Evolutionary conservation across 1,140 invertebrate species (phyloP), one percentile per base, ranked within the genome.

Genomic region (Caenorhabditis inopinata): DNA sequence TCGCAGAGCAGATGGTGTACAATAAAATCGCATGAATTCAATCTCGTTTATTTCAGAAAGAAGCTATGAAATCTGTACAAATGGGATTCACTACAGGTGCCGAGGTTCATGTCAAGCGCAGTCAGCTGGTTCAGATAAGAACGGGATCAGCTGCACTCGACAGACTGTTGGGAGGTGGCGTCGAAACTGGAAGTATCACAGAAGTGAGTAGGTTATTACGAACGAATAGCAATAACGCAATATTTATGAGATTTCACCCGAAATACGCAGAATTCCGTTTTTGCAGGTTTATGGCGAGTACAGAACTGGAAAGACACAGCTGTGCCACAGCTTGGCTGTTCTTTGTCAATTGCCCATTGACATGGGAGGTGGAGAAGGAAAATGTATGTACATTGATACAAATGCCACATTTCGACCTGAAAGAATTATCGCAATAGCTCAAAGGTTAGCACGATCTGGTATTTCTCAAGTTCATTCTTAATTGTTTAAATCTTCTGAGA

Each of bases 121-220:
- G 93, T 23, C 94, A 95, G 89, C 93, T 96, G 29, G 94, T 97
- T 51, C 93, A 93, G 83, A 89, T 91, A n/a, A 85, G 88, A 46
- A 91, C 90, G 12, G 90, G 90, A 11, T 98, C 96, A 0, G 94
- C 94, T 82, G 96, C 98, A 89, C 90, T 99, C 53, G 96, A 99
- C 88, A 92, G 95, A 85, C 90, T 98, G 21, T 90, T 98, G 16
- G 90, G 90, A 85, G 96, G 97, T 76, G 97, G 97, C 9, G 94
- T 99, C 85, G 97, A 99, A 90, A 99, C 97, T 14, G 96, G 97
- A 0, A 96, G 95, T 0, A 98, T 99, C n/a, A 99, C 97, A 2
- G 97, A 99, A 83, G 86, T 86, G 29, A 47, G 62, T 68, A 58
- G 51, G 51, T 68, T 42, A 42, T 42, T 14, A 42, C 38, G 38